Base-by-base conservation (phyloP, 2,797 vertebrate genomes). In the Cygnus olor region DNA sequence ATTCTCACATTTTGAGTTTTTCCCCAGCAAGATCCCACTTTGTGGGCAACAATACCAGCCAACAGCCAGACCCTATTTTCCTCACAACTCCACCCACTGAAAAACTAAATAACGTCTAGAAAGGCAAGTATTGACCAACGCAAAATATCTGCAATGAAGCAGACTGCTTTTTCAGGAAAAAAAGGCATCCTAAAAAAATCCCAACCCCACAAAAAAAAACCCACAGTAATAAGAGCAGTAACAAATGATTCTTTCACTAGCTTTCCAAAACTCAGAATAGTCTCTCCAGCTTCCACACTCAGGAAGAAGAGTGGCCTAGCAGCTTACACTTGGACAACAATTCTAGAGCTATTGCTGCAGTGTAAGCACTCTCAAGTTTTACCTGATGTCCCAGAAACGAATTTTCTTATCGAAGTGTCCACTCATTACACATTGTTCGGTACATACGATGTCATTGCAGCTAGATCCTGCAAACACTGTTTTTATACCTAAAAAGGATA, bases 321-420 rank as follows among this genome's bases (percentile, higher is more conserved):
- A 63, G 19, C 15, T 40, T 34, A 45, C 17, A 32, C 13, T 65
- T 0, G 0, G 83, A 22, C 18, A 90, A 68, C 49, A 91, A 89
- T 27, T 61, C 60, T 24, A 28, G 12, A 90, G n/a, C n/a, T 34
- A 69, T 21, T 38, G 54, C 70, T 76, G 19, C 45, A 22, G 24
- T 61, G 21, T 3, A 49, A 68, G 4, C 21, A 86, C 20, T 81
- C 51, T 89, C 71, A 82, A 38, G 14, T 40, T 87, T 97, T 98
- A 99, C 99, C 99, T 98, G 97, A 99, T 99, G 95, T 99, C 99
- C 99, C 99, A 99, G 98, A 99, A 99, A 25, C 99, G 98, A 61
- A 99, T 98, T 94, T 99, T 99, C 98, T 99, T 99, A 87, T 99
- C 99, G 54, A 99, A 99, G 95, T 99, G 99, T 81, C 99, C 99